Base-by-base conservation (phyloP, 37 sponge, comb jelly and placozoan genomes). In the Haliclona indistincta region DNA sequence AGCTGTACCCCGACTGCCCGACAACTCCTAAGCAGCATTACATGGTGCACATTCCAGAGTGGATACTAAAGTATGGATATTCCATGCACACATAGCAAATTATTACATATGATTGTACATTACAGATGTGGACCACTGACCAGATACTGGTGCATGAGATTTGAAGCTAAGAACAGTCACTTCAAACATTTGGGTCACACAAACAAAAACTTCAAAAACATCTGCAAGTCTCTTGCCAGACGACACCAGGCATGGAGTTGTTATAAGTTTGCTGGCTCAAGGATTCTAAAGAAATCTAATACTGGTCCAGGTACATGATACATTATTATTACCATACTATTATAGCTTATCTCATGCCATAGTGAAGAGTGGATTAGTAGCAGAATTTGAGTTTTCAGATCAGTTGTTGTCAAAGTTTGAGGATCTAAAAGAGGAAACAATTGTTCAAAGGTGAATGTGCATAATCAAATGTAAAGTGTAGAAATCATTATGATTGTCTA, bases 71-170 rank as follows among this genome's bases (percentile, higher is more conserved):
- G 60, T 58, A n/a, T 25, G 28, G 7, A 25, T 58, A 20, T 25
- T 58, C 7, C 6, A 6, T 58, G 11, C n/a, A 58, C n/a, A 25
- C 6, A n/a, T 20, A 25, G 60, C n/a, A 7, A 58, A 25, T 20
- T 20, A 58, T 58, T 58, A 25, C 11, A 58, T 26, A 58, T 25
- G 11, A 20, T 25, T 58, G n/a, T 25, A 25, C 25, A 7, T 25
- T n/a, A 58, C 28, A 87, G 87, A 56, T 87, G 47, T 87, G 87
- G 87, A 8, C 87, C 87, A 72, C 63, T 74, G 56, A 44, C 32
- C 5, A 44, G 81, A 6, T 49, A 68, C 25, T 87, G 87, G 87
- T 87, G 87, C 65, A 87, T 87, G 87, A 36, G 87, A 34, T 87
- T 70, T 70, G 87, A 87, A 43, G 87, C 77, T 20, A 87, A 87